These are phyloP conservation scores for Tiliqua scincoides DNA, from an alignment of 2,113 vertebrate genomes.

Conservation along the genomic window DNA sequence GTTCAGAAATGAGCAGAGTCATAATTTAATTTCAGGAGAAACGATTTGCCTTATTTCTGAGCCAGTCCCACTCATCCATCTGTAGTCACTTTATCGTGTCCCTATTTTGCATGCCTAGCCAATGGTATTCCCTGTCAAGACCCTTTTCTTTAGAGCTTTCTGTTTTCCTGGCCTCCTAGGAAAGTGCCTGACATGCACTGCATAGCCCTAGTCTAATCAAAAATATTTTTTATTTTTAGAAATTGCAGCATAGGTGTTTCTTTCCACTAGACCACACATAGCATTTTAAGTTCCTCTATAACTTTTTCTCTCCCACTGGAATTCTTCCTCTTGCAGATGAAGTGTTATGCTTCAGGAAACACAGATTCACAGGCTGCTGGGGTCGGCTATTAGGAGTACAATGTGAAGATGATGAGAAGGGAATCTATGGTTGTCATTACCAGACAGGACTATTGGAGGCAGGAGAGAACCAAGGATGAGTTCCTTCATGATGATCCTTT, in stretches of 20 bases:
- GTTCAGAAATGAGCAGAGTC: too few species aligned
- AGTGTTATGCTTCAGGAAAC: conserved; percentile 65
- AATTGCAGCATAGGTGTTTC: conserved; percentile 61
- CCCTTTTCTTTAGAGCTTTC: conserved; percentile 17
- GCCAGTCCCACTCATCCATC: too few species aligned
- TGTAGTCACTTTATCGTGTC: too few species aligned
- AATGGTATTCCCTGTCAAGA: conserved; percentile 14
- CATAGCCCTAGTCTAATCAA: conserved; percentile 57
- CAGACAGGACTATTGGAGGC: background rate
- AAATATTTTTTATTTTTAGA: conserved; percentile 58
- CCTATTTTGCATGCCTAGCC: background rate
- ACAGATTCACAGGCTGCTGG: conserved; percentile 44
- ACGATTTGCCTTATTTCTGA: too few species aligned
- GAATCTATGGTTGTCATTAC: background rate
- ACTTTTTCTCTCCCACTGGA: conserved; percentile 52
- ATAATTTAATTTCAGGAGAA: too few species aligned
- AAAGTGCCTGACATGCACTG: conserved; percentile 55
- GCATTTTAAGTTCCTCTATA: conserved; percentile 66
- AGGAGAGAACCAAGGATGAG: background rate
- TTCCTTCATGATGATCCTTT: background rate
- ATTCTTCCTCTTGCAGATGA: conserved; percentile 22
- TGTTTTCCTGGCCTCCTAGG: conserved; percentile 31
- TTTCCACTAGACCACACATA: conserved; percentile 56
- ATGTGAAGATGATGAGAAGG: background rate
- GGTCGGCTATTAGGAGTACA: conserved; percentile 20